A percentile compares a stretch with the other conserved stretches of the same genome.
Evolutionary conservation across 1,140 invertebrate genomes (phyloP).

Genomic region (Eurytemora carolleeae): DNA sequence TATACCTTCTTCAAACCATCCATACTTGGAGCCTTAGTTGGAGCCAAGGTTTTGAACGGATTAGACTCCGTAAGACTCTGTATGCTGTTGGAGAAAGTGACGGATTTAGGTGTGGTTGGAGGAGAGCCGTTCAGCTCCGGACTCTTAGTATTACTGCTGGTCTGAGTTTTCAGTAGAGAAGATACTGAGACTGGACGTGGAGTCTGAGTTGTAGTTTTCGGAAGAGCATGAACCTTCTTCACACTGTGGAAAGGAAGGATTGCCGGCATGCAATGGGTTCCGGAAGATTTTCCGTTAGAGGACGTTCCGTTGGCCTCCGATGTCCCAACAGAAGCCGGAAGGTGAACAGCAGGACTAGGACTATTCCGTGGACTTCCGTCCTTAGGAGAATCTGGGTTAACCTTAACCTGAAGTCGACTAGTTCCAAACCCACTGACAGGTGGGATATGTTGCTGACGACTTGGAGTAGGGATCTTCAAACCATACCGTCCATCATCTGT

Average conservation of each 20-base stretch:
- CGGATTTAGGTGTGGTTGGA: too few species aligned
- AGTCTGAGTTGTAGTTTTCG: neutral
- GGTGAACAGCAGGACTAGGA: neutral
- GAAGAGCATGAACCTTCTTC: neutral
- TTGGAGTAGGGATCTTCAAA: neutral
- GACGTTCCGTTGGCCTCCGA: neutral
- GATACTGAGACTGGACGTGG: neutral
- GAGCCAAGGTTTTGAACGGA: too few species aligned
- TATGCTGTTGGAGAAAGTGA: too few species aligned
- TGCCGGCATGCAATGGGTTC: neutral
- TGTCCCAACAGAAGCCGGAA: neutral
- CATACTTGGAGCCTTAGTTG: neutral
- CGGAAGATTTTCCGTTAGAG: neutral
- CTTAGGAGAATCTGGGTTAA: neutral
- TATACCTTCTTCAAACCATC: neutral
- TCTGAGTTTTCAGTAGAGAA: neutral
- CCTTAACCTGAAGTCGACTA: neutral
- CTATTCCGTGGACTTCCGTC: too few species aligned
- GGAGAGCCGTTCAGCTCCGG: too few species aligned
- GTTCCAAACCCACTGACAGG: neutral
- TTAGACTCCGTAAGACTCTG: too few species aligned
- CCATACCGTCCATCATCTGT: neutral
- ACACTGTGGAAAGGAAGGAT: neutral
- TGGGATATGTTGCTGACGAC: neutral
- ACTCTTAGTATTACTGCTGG: too few species aligned